Base-by-base conservation (phyloP, 1,140 invertebrate species). In the Asbolus verrucosus region DNA sequence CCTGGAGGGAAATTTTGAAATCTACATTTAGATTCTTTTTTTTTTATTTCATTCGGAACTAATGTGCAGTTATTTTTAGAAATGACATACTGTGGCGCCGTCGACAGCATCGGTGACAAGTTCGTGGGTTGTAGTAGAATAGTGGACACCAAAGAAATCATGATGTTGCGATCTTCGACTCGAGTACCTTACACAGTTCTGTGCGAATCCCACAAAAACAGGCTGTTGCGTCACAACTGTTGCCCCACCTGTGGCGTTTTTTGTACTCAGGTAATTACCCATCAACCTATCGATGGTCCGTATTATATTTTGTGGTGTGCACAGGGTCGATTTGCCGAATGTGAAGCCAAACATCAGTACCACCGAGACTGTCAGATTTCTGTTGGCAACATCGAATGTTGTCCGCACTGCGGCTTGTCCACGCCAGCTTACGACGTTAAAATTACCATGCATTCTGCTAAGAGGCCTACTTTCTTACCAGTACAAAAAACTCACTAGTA, bases 161-260 rank as follows among this genome's bases (percentile, higher is more conserved):
- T 70, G 84, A 85, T 95, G 79, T 81, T 91, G 11, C 84, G 95
- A 27, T 89, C 94, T 0, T 92, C 93, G 39, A 87, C 88, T 0
- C 86, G 91, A 46, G 89, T 95, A 50, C 93, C 94, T 21, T 96
- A 92, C 81, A 88, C 92, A 77, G 88, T 94, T n/a, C 82, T 94
- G 1, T 97, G 95, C 81, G 86, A 90, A 33, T 86, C 90, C 77
- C 95, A 97, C 81, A 85, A 89, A 70, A 87, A 90, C 74, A 86
- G 94, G 66, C 80, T 98, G 18, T 80, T 87, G 4, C 80, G 88
- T 19, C 95, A 98, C 80, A 94, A 95, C 78, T 95, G 94, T 79
- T 98, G 95, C 80, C 91, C 94, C 0, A 89, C 90, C 0, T 98
- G 95, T 82, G 95, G 95, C 3, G 83, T 94, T 11, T 98, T 96